Percentiles rank a stretch among this genome's conserved stretches.
phyloP scores from a whole-genome alignment of 2,797 vertebrate genomes.

The Cephalopachus bancanus region DNA sequence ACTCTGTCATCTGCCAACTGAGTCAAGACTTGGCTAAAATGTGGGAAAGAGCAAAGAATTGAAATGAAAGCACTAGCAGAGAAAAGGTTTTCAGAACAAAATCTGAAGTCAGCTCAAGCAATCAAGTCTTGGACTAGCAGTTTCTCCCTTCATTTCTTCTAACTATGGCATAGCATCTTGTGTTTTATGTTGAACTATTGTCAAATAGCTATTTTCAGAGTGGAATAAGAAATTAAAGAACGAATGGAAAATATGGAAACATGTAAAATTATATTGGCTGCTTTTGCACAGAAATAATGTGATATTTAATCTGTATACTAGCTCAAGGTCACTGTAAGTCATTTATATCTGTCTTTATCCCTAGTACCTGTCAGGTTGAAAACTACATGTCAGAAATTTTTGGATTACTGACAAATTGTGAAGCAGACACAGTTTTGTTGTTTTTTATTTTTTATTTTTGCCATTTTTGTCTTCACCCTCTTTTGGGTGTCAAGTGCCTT shows the following conservation, averaged over 20 bases:
- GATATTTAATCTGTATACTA: conserved; percentile 56
- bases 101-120: conserved; percentile 56
- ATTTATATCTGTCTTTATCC: conserved; percentile 66
- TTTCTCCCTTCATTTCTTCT: conserved; percentile 63
- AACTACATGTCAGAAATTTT: conserved; percentile 41
- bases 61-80: conserved; percentile 56
- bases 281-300: conserved; percentile 41
- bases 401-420: not conserved
- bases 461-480: not conserved
- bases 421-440: not conserved
- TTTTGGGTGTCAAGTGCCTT: not conserved
- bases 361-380: conserved; percentile 53
- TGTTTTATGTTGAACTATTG: conserved; percentile 32
- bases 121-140: not conserved
- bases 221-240: conserved; percentile 20
- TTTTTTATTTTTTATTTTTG: not conserved
- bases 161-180: conserved; percentile 1
- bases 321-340: not conserved
- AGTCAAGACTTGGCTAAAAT: conserved; percentile 78
- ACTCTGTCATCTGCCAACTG: conserved; percentile 77
- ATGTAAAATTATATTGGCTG: conserved; percentile 5
- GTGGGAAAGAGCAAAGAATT: conserved; percentile 41
- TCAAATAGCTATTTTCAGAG: conserved; percentile 63
- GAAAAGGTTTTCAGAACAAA: conserved; percentile 55
- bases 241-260: conserved; percentile 18